Conservation (phyloP, 2,113 vertebrate genomes). For the Clupea harengus region DNA sequence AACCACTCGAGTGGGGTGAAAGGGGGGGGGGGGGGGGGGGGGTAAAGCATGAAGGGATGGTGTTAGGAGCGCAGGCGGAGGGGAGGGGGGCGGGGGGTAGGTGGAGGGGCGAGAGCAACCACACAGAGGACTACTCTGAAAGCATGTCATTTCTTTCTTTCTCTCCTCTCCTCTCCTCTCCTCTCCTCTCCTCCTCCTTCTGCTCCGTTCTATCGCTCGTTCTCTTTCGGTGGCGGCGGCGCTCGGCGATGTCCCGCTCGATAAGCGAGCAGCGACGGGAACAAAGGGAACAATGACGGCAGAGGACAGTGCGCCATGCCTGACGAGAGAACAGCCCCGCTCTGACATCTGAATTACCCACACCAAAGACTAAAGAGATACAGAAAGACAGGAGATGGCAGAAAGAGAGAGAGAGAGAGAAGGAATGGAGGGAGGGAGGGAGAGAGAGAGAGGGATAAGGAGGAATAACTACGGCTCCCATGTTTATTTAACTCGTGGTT, state of each 20-base stretch:
- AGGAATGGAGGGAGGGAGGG: constrained; percentile 48
- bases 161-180: neutral
- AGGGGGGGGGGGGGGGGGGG: neutral
- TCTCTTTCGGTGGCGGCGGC: constrained; percentile 48
- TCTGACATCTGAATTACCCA: constrained; percentile 78
- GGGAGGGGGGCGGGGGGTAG: too few species aligned
- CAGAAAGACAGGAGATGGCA: constrained; percentile 38
- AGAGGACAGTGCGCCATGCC: constrained; percentile 43
- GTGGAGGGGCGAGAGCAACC: constrained; percentile 47
- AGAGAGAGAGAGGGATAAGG: constrained; percentile 62
- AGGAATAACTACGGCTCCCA: constrained; percentile 70
- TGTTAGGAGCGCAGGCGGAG: neutral
- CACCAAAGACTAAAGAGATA: neutral
- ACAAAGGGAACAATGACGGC: constrained; percentile 74
- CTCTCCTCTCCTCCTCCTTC: constrained; percentile 11
- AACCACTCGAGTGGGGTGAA: constrained; percentile 62
- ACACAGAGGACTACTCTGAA: constrained; percentile 71
- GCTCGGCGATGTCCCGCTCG: constrained; percentile 70
- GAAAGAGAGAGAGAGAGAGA: constrained; percentile 47
- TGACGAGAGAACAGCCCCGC: constrained; percentile 45
- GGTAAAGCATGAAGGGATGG: neutral
- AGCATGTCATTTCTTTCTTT: constrained; percentile 76
- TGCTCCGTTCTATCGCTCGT: constrained; percentile 47
- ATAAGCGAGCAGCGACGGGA: constrained; percentile 75
- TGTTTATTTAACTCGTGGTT: constrained; percentile 78